A percentile compares a stretch with the other conserved stretches of the same genome.
These are phyloP conservation scores for Drosophila ercepeae DNA, from an alignment of 1,140 invertebrate genomes.

Conservation along the genomic window DNA sequence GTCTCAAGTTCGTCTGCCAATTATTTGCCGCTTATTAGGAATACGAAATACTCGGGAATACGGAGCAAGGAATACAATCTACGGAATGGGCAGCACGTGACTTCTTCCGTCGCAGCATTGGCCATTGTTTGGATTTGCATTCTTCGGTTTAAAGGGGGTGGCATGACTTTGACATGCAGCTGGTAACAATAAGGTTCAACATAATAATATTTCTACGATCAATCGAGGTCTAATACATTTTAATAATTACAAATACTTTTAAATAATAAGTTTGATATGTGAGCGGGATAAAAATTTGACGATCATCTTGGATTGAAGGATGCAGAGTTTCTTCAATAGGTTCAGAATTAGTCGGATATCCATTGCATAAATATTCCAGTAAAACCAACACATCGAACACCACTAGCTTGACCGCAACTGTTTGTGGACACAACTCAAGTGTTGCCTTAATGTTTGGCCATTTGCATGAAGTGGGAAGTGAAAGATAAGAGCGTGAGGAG, in stretches of 20 bases:
- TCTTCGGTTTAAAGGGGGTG: conserved; percentile 18
- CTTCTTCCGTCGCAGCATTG: conserved; percentile 69
- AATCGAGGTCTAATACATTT: too few species aligned
- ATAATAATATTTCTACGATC: neutral
- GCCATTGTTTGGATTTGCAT: conserved; percentile 78
- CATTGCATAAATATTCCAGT: too few species aligned
- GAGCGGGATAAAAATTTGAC: neutral
- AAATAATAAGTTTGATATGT: neutral
- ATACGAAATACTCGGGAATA: conserved; percentile 12
- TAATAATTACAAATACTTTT: neutral
- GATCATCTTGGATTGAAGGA: neutral
- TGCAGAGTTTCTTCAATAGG: neutral
- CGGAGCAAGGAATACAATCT: conserved; percentile 6
- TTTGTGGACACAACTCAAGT: conserved; percentile 49
- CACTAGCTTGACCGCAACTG: neutral
- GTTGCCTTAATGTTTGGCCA: conserved; percentile 61
- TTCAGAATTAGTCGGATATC: neutral
- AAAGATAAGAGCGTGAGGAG: neutral
- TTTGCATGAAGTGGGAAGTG: conserved; percentile 51
- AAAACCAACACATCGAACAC: neutral
- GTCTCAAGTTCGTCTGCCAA: conserved; percentile 81
- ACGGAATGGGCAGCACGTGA: conserved; percentile 64
- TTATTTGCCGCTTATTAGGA: conserved; percentile 80
- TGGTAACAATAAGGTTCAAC: conserved; percentile 17
- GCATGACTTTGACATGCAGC: conserved; percentile 63